Conservation (phyloP, 2,797 vertebrate genomes). For the Lacerta bilineata region DNA sequence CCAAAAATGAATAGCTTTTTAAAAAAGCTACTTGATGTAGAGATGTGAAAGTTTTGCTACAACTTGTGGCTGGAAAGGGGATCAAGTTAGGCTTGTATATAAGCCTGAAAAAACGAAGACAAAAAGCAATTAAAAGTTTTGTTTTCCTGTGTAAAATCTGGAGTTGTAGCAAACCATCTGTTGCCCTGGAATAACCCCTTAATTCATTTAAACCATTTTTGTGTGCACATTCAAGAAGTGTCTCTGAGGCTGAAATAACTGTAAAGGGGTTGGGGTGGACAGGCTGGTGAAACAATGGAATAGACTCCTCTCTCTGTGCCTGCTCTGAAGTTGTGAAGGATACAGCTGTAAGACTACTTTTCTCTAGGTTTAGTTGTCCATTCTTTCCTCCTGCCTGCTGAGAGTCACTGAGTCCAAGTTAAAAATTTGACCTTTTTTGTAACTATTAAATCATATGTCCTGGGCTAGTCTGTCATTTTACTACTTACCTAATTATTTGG, state of each 20-base stretch:
- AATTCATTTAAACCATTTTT: background rate
- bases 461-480: background rate
- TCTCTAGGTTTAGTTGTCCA: background rate
- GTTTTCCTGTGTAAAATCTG: constrained; percentile 1
- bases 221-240: background rate
- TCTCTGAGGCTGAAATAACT: background rate
- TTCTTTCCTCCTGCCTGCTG: background rate
- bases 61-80: background rate
- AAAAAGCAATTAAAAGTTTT: background rate
- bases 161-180: background rate
- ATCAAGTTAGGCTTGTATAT: background rate
- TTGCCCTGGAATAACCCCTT: constrained; percentile 14
- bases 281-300: background rate
- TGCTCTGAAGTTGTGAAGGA: background rate
- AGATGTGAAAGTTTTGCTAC: background rate
- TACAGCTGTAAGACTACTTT: background rate
- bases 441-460: background rate
- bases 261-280: background rate
- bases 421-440: background rate
- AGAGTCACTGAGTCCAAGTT: background rate
- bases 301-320: background rate
- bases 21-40: background rate
- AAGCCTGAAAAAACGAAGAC: background rate
- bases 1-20: background rate
- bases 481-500: background rate